phyloP scores from a whole-genome alignment of 1,140 invertebrate species.

The Drosophila neocordata region DNA sequence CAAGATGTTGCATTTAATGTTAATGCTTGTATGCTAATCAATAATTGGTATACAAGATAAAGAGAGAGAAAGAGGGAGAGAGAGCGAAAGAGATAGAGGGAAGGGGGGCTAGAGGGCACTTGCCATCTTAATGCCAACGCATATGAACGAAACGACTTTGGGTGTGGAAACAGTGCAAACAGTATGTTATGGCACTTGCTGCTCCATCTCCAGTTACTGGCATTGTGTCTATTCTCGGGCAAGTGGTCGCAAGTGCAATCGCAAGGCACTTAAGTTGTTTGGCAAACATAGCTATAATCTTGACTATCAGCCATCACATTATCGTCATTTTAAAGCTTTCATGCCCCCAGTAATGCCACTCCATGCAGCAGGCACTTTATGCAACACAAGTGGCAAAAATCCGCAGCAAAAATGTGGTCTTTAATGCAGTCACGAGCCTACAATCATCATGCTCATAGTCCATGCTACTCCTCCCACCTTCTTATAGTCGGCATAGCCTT shows the following conservation, averaged over 20 bases:
- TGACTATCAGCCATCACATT: conserved; percentile 51
- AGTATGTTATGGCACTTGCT: conserved; percentile 24
- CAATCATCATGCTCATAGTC: conserved; percentile 23
- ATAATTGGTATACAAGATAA: neutral
- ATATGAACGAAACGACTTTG: conserved; percentile 59
- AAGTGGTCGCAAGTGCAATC: conserved; percentile 65
- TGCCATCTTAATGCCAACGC: neutral
- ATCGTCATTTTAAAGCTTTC: conserved; percentile 47
- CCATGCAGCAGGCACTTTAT: conserved; percentile 6
- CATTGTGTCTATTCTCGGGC: conserved; percentile 42
- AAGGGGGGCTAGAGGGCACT: neutral
- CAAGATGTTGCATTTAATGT: neutral
- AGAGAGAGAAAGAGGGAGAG: neutral
- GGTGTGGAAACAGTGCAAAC: conserved; percentile 43
- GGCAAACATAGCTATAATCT: conserved; percentile 69
- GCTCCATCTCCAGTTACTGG: conserved; percentile 7
- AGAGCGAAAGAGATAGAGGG: neutral
- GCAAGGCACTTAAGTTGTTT: conserved; percentile 58
- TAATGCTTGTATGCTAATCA: conserved; percentile 1
- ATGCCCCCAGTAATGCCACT: neutral
- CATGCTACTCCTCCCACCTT: neutral
- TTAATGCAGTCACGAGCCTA: conserved; percentile 24
- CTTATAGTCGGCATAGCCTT: too few relatives aligned
- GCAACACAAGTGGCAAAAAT: neutral
- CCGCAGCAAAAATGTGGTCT: neutral